Base-by-base conservation (phyloP, 64 coral and sea anemone species). In the Actinia equina region DNA sequence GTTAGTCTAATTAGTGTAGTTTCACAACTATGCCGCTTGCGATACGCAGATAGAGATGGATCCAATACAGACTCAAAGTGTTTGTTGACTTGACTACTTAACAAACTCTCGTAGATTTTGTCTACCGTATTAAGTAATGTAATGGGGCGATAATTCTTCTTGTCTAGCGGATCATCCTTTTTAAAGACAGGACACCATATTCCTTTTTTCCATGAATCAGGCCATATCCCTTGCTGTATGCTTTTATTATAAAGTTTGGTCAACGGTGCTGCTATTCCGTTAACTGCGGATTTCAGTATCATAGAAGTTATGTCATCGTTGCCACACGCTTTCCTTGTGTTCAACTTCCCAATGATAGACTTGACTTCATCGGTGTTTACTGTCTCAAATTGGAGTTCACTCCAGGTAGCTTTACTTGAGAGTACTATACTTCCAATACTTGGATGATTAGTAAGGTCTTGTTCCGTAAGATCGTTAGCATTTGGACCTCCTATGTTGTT, bases 111-210 rank as follows among this genome's bases (percentile, higher is more conserved):
- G 8, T 85, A 88, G 22, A 93, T 82, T 54, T 88, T 88, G n/a
- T 62, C 84, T 22, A 62, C 65, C 13, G 62, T 84, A 16, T 79
- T 51, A 17, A 88, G 55, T 52, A 93, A 53, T 15, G 86, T 93
- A 78, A 88, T 53, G 11, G 91, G 91, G 52, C 91, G 76, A 54
- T 93, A 93, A 63, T 93, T 93, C n/a, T 85, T 49, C 41, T 37
- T 82, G 12, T 80, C 80, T 22, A 62, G 81, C 30, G 42, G 84
- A 43, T 88, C 86, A 49, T 87, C 86, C 84, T 93, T 91, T 93
- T 93, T 87, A 88, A 63, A 88, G 8, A 88, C 91, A 16, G 86
- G 80, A 6, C 18, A 71, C 86, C 91, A 84, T 23, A 84, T 82
- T 15, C 61, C 86, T 41, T 83, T 83, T 83, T 92, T 92, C 85